A percentile compares a stretch with the other conserved stretches of the same genome.
phyloP scores from a whole-genome alignment of 1,140 invertebrate genomes.

The Gryon sp. region DNA sequence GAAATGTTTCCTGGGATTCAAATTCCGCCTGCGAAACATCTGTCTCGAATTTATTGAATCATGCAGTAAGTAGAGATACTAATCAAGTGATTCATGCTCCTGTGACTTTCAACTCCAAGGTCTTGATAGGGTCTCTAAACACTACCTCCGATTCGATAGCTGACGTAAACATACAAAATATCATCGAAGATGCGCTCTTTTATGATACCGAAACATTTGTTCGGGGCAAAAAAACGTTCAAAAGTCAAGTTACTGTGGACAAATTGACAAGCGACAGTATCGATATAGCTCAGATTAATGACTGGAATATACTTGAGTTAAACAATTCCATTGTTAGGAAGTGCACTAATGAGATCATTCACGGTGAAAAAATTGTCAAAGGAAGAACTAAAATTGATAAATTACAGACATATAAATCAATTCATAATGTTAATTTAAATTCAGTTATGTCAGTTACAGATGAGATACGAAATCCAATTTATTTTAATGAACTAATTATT shows the following conservation, averaged over 20 bases:
- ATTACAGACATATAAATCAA: constrained; percentile 10
- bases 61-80: constrained; percentile 30
- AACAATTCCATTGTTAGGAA: constrained; percentile 25
- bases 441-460: constrained; percentile 18
- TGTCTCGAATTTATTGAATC: constrained; percentile 48
- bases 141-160: constrained; percentile 15
- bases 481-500: constrained; percentile 14
- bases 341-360: constrained; percentile 8
- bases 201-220: constrained; percentile 3
- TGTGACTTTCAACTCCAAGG: constrained; percentile 37
- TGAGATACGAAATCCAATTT: constrained; percentile 22
- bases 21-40: constrained; percentile 27
- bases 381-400: constrained; percentile 6
- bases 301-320: constrained; percentile 22
- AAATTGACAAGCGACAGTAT: constrained; percentile 12
- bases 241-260: constrained; percentile 16
- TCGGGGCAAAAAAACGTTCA: constrained; percentile 23
- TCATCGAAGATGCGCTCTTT: constrained; percentile 32
- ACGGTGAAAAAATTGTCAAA: constrained; percentile 20
- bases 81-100: constrained; percentile 46
- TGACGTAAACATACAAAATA: constrained; percentile 24
- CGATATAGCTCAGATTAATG: constrained; percentile 20
- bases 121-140: constrained; percentile 34
- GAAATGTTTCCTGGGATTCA: constrained; percentile 32
- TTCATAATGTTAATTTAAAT: constrained; percentile 17